Percentiles rank a stretch among this genome's conserved stretches.
phyloP scores from a whole-genome alignment of 2,888 invertebrate species.

The Sarcophaga variegata region DNA sequence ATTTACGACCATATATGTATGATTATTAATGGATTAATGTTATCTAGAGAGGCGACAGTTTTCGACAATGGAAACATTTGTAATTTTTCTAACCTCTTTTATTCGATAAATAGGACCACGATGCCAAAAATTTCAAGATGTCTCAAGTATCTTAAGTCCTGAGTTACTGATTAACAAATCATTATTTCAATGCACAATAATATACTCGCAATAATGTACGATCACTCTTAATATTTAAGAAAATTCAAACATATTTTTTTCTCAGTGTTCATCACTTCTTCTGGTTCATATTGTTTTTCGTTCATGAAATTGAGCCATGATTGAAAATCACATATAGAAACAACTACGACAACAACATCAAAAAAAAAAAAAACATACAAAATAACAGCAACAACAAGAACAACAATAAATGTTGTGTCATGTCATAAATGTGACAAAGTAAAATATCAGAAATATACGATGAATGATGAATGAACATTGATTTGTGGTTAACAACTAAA shows the following conservation, averaged over 20 bases:
- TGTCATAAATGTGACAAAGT: constrained; percentile 56
- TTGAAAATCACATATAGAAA: constrained; percentile 9
- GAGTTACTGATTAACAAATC: no score
- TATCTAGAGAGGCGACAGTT: no score
- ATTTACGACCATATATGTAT: no score
- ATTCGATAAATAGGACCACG: no score
- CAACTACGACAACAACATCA: neutral
- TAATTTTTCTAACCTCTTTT: no score
- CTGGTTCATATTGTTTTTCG: constrained; percentile 6
- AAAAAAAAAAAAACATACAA: neutral
- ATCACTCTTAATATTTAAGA: no score
- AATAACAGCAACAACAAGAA: neutral
- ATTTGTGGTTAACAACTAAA: constrained; percentile 66
- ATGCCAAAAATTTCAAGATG: no score
- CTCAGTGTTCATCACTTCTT: constrained; percentile 11
- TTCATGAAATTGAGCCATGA: constrained; percentile 64
- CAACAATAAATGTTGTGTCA: constrained; percentile 7
- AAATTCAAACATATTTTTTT: neutral
- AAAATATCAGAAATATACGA: constrained; percentile 53
- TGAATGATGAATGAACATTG: constrained; percentile 54
- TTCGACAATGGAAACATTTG: no score
- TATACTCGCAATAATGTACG: no score
- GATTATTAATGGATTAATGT: no score
- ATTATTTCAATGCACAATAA: no score
- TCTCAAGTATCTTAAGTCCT: no score